Conservation (phyloP, 2,797 vertebrate genomes). For the Hypotaenidia philippensis region DNA sequence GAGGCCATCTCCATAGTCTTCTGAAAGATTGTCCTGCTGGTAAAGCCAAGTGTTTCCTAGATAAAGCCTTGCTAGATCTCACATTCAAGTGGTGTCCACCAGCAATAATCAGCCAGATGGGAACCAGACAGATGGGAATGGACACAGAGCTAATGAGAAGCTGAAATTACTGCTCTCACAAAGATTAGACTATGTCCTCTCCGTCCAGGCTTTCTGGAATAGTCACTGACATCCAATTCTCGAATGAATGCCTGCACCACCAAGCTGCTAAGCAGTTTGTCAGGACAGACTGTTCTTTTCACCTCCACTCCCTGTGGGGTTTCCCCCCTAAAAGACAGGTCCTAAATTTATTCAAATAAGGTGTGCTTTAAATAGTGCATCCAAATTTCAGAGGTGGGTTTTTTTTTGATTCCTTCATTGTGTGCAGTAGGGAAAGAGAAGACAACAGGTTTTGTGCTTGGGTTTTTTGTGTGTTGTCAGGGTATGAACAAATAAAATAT, state of each 20-base stretch:
- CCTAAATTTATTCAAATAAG: not conserved
- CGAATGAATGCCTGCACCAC: not conserved
- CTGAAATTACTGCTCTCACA: not conserved
- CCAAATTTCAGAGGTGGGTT: not conserved
- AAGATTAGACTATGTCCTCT: not conserved
- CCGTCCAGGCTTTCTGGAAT: not conserved
- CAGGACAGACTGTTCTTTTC: not conserved
- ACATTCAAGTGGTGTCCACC: not conserved
- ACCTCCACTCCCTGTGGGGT: fast-evolving
- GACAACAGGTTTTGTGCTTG: not conserved
- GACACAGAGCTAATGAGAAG: fast-evolving
- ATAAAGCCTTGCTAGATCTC: not conserved
- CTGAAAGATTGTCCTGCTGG: not conserved
- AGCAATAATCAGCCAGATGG: not conserved
- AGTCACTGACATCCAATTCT: not conserved
- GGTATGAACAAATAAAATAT: not conserved
- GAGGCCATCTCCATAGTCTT: not conserved
- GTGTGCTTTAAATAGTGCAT: not conserved
- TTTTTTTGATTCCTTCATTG: not conserved
- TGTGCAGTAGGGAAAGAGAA: not conserved
- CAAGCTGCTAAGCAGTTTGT: fast-evolving
- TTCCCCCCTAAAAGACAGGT: not conserved
- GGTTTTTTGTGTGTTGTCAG: not conserved
- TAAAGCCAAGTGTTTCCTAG: not conserved
- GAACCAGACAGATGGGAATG: not conserved